Evolutionary conservation across 30 jellyfish, hydroid and myxozoan species (phyloP), one percentile per base, ranked within the genome.

Genomic region (Turritopsis dohrnii): DNA sequence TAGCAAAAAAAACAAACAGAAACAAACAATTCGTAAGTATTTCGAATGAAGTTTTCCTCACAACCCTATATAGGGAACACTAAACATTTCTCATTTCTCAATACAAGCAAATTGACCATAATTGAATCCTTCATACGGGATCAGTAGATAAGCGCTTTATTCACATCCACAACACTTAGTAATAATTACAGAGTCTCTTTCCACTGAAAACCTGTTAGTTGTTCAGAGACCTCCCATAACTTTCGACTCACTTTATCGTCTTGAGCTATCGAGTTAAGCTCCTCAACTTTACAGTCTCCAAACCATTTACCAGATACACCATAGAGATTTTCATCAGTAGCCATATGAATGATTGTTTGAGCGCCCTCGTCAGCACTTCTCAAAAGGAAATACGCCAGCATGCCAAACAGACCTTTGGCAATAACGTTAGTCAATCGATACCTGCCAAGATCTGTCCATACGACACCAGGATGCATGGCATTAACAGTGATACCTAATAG

Each of bases 381-480:
- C 89, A 92, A 84, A 73, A 92, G 80, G 26, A 92, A 88, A 66
- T 21, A 87, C 13, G 91, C 96, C 76, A 88, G 72, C 21, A 92
- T 20, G 41, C 91, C 88, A 54, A 29, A 88, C 21, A 92, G 89
- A 18, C 71, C 13, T 84, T 72, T 80, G 87, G 74, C 75, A 26
- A 85, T 21, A n/a, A 21, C 20, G 29, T 52, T 84, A 1, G 79
- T 22, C 89, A 85, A 52, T 74, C 80, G 84, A 28, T 84, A 54
- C 21, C 97, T 85, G 23, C 92, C 89, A 4, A 92, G 93, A 8
- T 92, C 95, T 20, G 97, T 92, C 71, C 86, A 86, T 30, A 80
- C 97, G 60, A 92, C 74, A 4, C 97, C 97, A 54, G 97, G 97
- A 76, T 92, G 97, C 54, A 88, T 69, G 16, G 96, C 74, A 82